Evolutionary conservation across 1,140 invertebrate genomes (phyloP), one percentile per base, ranked within the genome.

Genomic region (Drosophila persimilis): DNA sequence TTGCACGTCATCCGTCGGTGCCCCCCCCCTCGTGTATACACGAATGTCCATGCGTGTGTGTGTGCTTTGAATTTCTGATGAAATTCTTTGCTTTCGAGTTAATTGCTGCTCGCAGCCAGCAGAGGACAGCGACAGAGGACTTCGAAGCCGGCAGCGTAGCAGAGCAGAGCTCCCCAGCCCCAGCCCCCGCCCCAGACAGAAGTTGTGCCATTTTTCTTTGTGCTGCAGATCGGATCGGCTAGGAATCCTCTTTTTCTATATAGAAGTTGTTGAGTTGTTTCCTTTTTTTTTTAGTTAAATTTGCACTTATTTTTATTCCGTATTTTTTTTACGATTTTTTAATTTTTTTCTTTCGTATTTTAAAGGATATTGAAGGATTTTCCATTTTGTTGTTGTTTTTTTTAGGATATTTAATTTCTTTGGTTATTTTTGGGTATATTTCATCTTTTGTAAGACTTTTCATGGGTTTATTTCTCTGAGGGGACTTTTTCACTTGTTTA

Each of bases 81-180:
- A 88, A 88, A 88, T 88, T 88, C 84, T 88, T 88, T 79, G 83
- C 83, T 88, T 88, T 88, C 84, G 84, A 88, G 84, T 88, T 86
- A 83, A 88, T 88, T 88, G 83, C 83, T 83, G 75, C 71, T 45
- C 69, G 50, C 56, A 43, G 73, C 65, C 43, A 35, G 35, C 39
- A 44, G 22, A 58, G 56, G 35, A 39, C 56, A 31, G 26, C 15
- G 6, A 35, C 58, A 48, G 46, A 39, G 35, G 35, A 39, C 46
- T 29, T 29, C 29, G 31, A 60, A 29, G 58, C 26, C 43, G 60
- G 44, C 24, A 53, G 48, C 50, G 29, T 3, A 22, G 50, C 31
- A 31, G 31, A 31, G 29, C 29, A 8, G 29, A 8, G 29, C 29
- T 8, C 41, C 8, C 8, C 35, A 43, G 22, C 51, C 29, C 26